Conservation (phyloP, 2,797 vertebrate genomes). For the Phoxinus dragarum region DNA sequence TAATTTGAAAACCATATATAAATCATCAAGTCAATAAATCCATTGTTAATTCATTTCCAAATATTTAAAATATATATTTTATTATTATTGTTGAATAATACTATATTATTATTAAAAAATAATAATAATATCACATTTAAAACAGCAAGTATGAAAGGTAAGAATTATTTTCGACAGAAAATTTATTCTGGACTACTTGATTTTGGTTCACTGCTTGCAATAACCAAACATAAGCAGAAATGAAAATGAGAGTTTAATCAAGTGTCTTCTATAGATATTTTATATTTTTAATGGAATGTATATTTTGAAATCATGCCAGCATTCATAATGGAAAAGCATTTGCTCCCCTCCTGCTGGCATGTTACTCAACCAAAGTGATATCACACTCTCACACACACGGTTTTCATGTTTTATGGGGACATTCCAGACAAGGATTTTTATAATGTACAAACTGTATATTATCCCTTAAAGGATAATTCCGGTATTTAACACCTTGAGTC, state of each 20-base stretch:
- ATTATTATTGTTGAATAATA: no score
- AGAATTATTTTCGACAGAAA: neutral
- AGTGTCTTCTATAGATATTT: constrained; percentile 20
- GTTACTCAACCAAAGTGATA: neutral
- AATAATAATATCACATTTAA: neutral
- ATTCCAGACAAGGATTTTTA: no score
- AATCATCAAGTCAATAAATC: no score
- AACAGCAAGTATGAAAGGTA: neutral
- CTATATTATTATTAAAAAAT: no score
- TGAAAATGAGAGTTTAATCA: neutral
- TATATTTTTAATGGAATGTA: constrained; percentile 33
- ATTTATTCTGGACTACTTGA: neutral
- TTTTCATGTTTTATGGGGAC: no score
- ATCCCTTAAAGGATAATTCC: no score
- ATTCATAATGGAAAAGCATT: constrained; percentile 12
- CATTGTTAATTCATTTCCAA: no score
- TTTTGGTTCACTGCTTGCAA: neutral
- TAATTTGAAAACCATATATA: neutral
- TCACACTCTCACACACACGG: no score
- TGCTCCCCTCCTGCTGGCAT: neutral
- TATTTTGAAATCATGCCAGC: constrained; percentile 30
- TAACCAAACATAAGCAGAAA: constrained; percentile 7
- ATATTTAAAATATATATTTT: no score
- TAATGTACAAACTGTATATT: no score
- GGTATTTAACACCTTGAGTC: no score